Evolutionary conservation across 2,113 vertebrate genomes (phyloP).

Genomic region (Mungos mungo): DNA sequence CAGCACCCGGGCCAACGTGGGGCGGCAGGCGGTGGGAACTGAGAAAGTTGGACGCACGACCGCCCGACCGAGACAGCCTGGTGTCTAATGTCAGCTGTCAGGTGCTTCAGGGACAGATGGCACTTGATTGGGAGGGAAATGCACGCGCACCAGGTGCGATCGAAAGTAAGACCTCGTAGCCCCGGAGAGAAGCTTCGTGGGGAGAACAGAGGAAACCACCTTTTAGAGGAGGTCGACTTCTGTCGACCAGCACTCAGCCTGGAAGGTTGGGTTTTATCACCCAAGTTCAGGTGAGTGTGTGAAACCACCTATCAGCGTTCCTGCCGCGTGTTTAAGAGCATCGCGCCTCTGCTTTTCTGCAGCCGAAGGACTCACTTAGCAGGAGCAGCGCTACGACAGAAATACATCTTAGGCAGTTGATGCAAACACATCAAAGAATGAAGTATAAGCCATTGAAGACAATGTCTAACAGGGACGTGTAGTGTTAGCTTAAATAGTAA

Average conservation of each 20-base stretch:
- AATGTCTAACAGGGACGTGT: no score
- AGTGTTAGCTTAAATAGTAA: background rate
- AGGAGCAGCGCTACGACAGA: background rate
- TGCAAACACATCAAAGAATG: background rate
- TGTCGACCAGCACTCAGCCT: background rate
- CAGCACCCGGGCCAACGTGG: accelerated
- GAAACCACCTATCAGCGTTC: accelerated
- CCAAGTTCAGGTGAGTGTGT: background rate
- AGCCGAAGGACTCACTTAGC: background rate
- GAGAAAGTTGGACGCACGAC: no score
- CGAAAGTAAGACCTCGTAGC: background rate
- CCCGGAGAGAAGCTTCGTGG: background rate
- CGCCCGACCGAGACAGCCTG: background rate
- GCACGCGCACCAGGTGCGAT: accelerated
- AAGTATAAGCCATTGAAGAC: background rate
- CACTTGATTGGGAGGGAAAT: background rate
- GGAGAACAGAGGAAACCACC: background rate
- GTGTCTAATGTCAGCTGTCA: background rate
- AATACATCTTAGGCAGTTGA: background rate
- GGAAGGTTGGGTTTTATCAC: background rate
- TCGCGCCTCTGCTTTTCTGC: background rate
- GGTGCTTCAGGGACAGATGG: accelerated
- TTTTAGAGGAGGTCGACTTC: background rate
- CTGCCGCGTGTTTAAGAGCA: background rate
- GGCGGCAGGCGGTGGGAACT: accelerated